Conservation (phyloP, 2,888 invertebrate species). For the Cistogaster globosa region DNA sequence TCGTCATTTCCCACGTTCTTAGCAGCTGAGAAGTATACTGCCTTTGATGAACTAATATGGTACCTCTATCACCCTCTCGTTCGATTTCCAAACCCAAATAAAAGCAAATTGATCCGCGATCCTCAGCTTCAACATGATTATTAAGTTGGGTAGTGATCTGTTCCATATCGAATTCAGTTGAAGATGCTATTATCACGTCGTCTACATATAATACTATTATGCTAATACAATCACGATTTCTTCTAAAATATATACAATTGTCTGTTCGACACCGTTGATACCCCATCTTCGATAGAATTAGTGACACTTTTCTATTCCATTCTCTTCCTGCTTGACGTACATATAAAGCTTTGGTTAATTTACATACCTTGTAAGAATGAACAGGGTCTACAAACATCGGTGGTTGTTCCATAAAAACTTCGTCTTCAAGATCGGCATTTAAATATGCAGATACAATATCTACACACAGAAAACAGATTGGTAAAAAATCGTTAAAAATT, state of each 20-base stretch:
- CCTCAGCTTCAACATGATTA: conserved; percentile 56
- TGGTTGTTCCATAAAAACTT: conserved; percentile 65
- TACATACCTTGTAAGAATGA: conserved; percentile 54
- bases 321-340: conserved; percentile 58
- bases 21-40: too few species aligned
- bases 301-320: conserved; percentile 49
- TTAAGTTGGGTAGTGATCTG: conserved; percentile 54
- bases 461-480: too few species aligned
- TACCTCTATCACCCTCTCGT: conserved; percentile 46
- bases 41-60: too few species aligned
- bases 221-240: conserved; percentile 17
- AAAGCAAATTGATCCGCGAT: conserved; percentile 59
- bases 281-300: conserved; percentile 33
- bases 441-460: conserved; percentile 67
- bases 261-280: conserved; percentile 47
- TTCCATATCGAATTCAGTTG: conserved; percentile 31
- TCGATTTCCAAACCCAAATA: conserved; percentile 64
- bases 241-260: conserved; percentile 53
- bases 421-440: conserved; percentile 62
- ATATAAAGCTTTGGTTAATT: conserved; percentile 62
- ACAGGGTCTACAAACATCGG: conserved; percentile 41
- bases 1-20: too few species aligned
- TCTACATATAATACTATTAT: conserved; percentile 59
- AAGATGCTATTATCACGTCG: conserved; percentile 60
- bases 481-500: too few species aligned